Conservation (phyloP, 2,888 invertebrate species). For the Oligia latruncula region DNA sequence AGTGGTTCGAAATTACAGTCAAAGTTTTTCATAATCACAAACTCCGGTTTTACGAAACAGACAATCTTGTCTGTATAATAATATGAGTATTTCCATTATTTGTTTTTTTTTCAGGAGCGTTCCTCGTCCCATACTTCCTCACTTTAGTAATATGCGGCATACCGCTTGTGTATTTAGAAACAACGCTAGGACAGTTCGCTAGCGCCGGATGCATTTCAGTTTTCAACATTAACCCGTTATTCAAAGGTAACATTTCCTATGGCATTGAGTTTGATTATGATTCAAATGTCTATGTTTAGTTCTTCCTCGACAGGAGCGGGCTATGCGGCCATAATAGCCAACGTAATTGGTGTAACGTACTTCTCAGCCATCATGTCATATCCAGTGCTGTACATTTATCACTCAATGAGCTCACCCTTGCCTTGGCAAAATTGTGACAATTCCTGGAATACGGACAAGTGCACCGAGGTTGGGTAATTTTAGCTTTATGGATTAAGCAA, state of each 20-base stretch:
- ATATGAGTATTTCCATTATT: conserved; percentile 4
- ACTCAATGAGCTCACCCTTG: conserved; percentile 91
- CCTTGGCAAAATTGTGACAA: conserved; percentile 95
- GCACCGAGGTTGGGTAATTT: conserved; percentile 89
- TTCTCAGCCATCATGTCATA: conserved; percentile 96
- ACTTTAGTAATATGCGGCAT: conserved; percentile 95
- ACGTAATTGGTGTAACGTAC: conserved; percentile 94
- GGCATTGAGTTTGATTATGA: conserved; percentile 39
- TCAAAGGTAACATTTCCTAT: conserved; percentile 92
- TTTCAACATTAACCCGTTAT: conserved; percentile 94
- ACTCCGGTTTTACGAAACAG: neutral
- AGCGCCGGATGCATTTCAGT: conserved; percentile 95
- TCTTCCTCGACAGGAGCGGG: conserved; percentile 92
- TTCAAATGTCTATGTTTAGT: conserved; percentile 48
- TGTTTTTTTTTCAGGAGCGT: conserved; percentile 92
- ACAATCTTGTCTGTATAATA: neutral
- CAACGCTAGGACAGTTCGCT: conserved; percentile 95
- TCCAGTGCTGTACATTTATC: conserved; percentile 94
- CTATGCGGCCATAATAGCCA: conserved; percentile 94
- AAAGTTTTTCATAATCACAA: neutral
- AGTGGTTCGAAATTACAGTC: neutral
- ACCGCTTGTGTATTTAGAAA: conserved; percentile 96
- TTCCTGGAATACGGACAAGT: conserved; percentile 95
- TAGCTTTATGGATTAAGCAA: conserved; percentile 53
- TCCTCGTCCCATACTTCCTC: conserved; percentile 95